Conservation (phyloP, 2,888 invertebrate genomes). For the Coremacera marginata region DNA sequence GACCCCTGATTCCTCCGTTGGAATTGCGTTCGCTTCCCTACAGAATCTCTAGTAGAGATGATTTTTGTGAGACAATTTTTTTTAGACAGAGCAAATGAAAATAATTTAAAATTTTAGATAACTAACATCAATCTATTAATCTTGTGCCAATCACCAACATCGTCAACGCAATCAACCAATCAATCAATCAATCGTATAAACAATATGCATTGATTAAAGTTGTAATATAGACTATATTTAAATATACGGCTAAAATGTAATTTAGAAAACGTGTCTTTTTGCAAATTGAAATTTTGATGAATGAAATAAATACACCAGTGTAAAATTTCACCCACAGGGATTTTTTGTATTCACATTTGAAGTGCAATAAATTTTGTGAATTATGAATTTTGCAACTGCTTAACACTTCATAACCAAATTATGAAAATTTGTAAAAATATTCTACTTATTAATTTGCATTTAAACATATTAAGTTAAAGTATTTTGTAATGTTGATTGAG, state of each 20-base stretch:
- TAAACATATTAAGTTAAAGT: too few relatives aligned
- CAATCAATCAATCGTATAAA: constrained; percentile 5
- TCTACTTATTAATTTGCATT: too few relatives aligned
- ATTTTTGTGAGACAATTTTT: too few relatives aligned
- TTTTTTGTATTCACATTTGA: not conserved
- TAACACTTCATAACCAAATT: too few relatives aligned
- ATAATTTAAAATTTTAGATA: too few relatives aligned
- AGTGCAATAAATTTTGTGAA: not conserved
- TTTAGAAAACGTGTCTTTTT: constrained; percentile 24
- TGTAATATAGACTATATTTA: not conserved
- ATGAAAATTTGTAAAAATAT: too few relatives aligned
- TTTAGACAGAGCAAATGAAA: too few relatives aligned
- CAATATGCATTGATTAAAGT: constrained; percentile 17
- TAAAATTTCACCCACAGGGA: not conserved
- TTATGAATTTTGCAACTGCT: not conserved
- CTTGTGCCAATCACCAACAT: not conserved
- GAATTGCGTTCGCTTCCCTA: too few relatives aligned
- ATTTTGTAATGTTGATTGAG: too few relatives aligned
- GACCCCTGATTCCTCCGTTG: too few relatives aligned
- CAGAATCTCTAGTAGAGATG: too few relatives aligned
- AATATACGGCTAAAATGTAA: constrained; percentile 1
- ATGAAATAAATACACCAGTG: not conserved
- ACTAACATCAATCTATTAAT: constrained; percentile 3
- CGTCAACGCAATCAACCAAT: not conserved
- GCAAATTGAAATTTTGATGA: constrained; percentile 4